Evolutionary conservation across 2,797 vertebrate species (phyloP).

Genomic region (Avahi laniger): DNA sequence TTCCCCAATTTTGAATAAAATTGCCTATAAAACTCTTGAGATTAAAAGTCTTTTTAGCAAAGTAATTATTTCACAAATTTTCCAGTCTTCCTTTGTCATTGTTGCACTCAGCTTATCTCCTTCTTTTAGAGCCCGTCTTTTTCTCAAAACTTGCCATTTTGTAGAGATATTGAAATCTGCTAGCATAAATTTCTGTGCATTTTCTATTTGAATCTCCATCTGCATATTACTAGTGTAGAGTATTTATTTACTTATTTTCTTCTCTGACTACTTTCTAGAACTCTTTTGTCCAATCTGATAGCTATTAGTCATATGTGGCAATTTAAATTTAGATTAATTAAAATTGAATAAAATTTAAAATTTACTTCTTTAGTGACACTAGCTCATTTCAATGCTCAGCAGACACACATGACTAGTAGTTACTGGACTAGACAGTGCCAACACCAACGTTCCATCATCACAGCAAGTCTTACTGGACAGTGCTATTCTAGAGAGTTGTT

Average conservation of each 20-base stretch:
- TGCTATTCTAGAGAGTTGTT: not conserved
- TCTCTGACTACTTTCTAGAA: not conserved
- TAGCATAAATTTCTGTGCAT: not conserved
- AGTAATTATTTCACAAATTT: not conserved
- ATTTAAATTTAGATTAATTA: conserved; percentile 2
- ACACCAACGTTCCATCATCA: not conserved
- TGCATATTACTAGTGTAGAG: not conserved
- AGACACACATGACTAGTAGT: not conserved
- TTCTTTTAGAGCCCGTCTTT: conserved; percentile 14
- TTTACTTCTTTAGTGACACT: not conserved
- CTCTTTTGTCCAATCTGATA: not conserved
- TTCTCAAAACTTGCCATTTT: not conserved
- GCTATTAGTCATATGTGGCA: not conserved
- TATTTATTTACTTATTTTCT: not conserved
- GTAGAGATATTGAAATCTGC: not conserved
- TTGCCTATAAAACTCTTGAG: not conserved
- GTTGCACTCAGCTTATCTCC: not conserved
- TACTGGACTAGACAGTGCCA: not conserved
- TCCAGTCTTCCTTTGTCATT: not conserved
- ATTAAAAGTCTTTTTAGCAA: not conserved
- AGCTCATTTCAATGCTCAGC: not conserved
- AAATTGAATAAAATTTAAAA: conserved; percentile 14
- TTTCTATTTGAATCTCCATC: not conserved
- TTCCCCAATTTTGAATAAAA: not conserved
- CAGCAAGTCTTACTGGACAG: not conserved